Conservation (phyloP, 2,797 vertebrate genomes). For the Phrynocephalus guinanensis region DNA sequence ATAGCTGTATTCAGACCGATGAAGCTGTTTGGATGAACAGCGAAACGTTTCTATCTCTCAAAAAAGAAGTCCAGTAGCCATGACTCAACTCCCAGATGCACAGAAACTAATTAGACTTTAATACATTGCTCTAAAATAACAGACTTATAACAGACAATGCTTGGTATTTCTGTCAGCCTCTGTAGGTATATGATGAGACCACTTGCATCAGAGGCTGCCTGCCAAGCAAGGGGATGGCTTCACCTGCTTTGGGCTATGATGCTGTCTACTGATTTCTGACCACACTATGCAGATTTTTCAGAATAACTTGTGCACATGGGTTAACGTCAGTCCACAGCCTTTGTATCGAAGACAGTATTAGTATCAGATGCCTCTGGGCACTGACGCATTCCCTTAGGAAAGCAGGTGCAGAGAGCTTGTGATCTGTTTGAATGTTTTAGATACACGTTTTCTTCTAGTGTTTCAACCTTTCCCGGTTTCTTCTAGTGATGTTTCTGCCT, state of each 20-base stretch:
- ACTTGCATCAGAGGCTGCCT: background rate
- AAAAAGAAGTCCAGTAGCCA: too few relatives aligned
- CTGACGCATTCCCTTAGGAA: background rate
- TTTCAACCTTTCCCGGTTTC: conserved; percentile 39
- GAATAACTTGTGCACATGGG: background rate
- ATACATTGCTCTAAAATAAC: background rate
- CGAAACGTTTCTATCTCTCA: too few relatives aligned
- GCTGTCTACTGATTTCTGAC: background rate
- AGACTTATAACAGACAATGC: too few relatives aligned
- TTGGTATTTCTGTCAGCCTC: too few relatives aligned
- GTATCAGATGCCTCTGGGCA: too few relatives aligned
- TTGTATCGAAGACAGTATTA: background rate
- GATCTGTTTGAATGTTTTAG: background rate
- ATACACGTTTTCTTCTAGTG: conserved; percentile 78
- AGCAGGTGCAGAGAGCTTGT: background rate
- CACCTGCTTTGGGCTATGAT: background rate
- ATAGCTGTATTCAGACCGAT: too few relatives aligned
- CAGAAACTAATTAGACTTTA: background rate
- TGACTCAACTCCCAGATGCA: too few relatives aligned
- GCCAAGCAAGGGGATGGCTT: background rate
- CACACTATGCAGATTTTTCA: background rate
- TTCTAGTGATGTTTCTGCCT: conserved; percentile 97
- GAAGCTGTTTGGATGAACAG: too few relatives aligned
- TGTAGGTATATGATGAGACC: too few relatives aligned
- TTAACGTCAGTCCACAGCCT: background rate